Conservation (phyloP, 2,113 vertebrate species). For the Butorides virescens region DNA sequence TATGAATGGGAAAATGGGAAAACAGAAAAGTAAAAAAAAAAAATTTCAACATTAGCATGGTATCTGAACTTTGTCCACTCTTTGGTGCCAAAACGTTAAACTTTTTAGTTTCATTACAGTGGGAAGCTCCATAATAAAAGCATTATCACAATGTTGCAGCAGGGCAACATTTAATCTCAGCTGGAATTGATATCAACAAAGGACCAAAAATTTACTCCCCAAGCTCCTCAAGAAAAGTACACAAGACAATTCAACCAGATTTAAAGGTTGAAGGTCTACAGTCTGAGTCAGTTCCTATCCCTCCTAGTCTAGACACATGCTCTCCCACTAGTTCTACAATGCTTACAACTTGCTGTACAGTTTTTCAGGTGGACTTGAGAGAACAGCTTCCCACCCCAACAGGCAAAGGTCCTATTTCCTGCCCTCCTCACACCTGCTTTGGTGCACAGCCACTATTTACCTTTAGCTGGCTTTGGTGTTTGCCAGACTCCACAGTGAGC, state of each 20-base stretch:
- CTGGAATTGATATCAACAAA: rapidly evolving
- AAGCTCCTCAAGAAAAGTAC: not conserved
- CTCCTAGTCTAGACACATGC: not conserved
- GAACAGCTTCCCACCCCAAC: not conserved
- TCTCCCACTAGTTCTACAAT: not conserved
- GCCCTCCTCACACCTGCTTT: not conserved
- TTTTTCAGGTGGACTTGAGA: not conserved
- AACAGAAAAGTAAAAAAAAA: not conserved
- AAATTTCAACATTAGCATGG: not conserved
- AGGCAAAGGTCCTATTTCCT: not conserved
- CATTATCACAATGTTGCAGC: not conserved
- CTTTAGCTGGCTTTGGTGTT: not conserved
- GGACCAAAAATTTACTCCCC: not conserved
- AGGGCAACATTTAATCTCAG: not conserved
- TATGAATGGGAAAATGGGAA: not conserved
- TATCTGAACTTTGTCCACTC: not conserved
- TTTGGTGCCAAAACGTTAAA: not conserved
- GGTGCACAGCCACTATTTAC: not conserved
- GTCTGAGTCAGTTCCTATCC: not conserved
- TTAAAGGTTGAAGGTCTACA: not conserved
- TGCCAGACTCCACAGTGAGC: not conserved
- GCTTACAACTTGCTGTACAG: not conserved
- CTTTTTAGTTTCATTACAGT: not conserved
- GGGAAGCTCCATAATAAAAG: not conserved
- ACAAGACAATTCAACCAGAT: not conserved